Evolutionary conservation across 2,888 invertebrate species (phyloP), one percentile per base, ranked within the genome.

Genomic region (Parelbella ahira): DNA sequence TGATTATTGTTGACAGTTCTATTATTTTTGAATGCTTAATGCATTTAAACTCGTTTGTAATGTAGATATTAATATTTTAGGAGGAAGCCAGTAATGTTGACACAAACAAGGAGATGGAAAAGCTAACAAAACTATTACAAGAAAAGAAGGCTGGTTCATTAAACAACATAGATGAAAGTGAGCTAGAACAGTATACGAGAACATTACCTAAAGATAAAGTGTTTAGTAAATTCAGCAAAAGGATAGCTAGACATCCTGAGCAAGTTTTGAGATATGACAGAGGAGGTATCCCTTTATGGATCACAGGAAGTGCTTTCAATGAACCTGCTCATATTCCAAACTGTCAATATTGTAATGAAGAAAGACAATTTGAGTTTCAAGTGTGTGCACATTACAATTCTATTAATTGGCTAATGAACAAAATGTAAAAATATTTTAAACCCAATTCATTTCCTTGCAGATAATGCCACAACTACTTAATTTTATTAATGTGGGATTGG

Each of bases 361-460:
- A 90, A 34, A 90, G 98, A 51, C 91, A 92, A 53, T 98, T 96
- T 88, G 98, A 99, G 84, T 97, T 97, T 78, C 96, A 96, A 89
- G 91, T 30, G n/a, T n/a, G n/a, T n/a, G n/a, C n/a, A n/a, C n/a
- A n/a, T n/a, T n/a, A n/a, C n/a, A n/a, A n/a, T n/a, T n/a, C n/a
- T n/a, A n/a, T n/a, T n/a, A n/a, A n/a, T n/a, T n/a, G n/a, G n/a
- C n/a, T n/a, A n/a, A n/a, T n/a, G n/a, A n/a, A n/a, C n/a, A n/a
- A n/a, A n/a, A n/a, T n/a, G n/a, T n/a, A n/a, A n/a, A n/a, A n/a
- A n/a, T n/a, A n/a, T n/a, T n/a, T n/a, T n/a, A n/a, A n/a, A n/a
- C n/a, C n/a, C n/a, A 15, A 15, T 15, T 15, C 4, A 3, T 9
- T 44, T 28, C 28, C 37, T 51, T 82, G 34, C 87, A 96, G 92